Evolutionary conservation across 2,113 vertebrate genomes (phyloP), one percentile per base, ranked within the genome.

Genomic region (Ictalurus furcatus): DNA sequence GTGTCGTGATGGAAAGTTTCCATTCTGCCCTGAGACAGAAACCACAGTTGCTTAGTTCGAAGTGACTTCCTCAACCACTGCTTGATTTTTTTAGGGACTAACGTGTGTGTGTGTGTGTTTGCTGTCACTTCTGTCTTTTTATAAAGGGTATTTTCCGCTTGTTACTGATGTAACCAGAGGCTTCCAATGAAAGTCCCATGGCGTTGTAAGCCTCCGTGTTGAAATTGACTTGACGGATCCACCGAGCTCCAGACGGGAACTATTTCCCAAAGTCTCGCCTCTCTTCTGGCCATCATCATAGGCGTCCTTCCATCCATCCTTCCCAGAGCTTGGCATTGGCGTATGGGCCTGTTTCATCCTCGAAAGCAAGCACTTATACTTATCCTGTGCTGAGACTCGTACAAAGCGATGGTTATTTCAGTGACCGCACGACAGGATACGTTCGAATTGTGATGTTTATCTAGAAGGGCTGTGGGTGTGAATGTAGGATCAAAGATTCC

Each of bases 1-100:
- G 88, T 94, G 88, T 90, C 89, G 71, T 90, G 88, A 90, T 91
- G 90, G 88, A 93, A 91, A 69, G 91, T 85, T 85, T 93, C 92
- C 91, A 89, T 88, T 92, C 86, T 71, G 21, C 2, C 14, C 9
- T 85, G n/a, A 80, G 79, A 89, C 87, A 76, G 92, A 91, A 92
- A 86, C 54, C 71, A 76, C 48, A 76, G 54, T 30, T 71, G 88
- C 54, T 83, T 58, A 90, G 84, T 88, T 90, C 84, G 76, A 87
- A 71, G 17, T 48, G 56, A 85, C 25, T n/a, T 52, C 56, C 85
- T 79, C 21, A 19, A 34, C 54, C 74, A 58, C 73, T 30, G 56
- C 44, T 40, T 71, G 73, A n/a, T 73, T 90, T 89, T 48, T 48
- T 85, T 44, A 34, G 59, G 58, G 63, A 85, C 40, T 14, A 25